These are phyloP conservation scores for Brachyptera risi DNA, from an alignment of 2,888 invertebrate species.

Conservation along the genomic window DNA sequence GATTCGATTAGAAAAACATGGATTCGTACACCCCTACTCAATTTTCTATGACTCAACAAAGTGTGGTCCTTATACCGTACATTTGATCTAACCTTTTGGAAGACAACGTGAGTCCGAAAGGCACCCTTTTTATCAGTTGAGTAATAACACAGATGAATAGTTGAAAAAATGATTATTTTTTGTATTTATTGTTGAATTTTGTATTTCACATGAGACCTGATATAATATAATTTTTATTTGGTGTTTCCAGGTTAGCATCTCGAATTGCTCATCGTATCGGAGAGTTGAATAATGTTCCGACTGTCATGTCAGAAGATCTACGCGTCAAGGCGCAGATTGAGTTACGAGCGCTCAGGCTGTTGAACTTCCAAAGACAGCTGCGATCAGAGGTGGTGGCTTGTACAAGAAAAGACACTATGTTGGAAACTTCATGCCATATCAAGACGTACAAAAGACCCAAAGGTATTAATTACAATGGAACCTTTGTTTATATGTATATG, in stretches of 20 bases:
- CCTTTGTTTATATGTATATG: too few species aligned
- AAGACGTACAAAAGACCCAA: conserved; percentile 58
- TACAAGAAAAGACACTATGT: conserved; percentile 53
- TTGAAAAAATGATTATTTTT: too few species aligned
- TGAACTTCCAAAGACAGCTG: conserved; percentile 55
- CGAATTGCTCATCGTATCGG: conserved; percentile 52
- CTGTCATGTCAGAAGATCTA: conserved; percentile 50
- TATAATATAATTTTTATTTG: not conserved
- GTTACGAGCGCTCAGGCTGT: conserved; percentile 52
- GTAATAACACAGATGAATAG: too few species aligned
- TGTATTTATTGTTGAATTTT: not conserved
- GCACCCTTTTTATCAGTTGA: too few species aligned
- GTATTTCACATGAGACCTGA: not conserved
- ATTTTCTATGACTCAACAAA: too few species aligned
- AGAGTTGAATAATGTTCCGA: conserved; percentile 50
- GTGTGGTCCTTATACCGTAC: too few species aligned
- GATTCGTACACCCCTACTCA: too few species aligned
- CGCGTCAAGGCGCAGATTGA: conserved; percentile 55
- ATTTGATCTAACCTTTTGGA: too few species aligned
- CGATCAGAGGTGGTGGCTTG: conserved; percentile 42
- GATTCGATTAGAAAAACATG: too few species aligned
- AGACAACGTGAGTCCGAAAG: too few species aligned
- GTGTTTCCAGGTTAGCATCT: conserved; percentile 41
- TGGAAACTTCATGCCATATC: conserved; percentile 57
- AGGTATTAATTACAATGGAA: too few species aligned